phyloP scores from a whole-genome alignment of 2,113 vertebrate genomes.

The Dicrurus megarhynchus region DNA sequence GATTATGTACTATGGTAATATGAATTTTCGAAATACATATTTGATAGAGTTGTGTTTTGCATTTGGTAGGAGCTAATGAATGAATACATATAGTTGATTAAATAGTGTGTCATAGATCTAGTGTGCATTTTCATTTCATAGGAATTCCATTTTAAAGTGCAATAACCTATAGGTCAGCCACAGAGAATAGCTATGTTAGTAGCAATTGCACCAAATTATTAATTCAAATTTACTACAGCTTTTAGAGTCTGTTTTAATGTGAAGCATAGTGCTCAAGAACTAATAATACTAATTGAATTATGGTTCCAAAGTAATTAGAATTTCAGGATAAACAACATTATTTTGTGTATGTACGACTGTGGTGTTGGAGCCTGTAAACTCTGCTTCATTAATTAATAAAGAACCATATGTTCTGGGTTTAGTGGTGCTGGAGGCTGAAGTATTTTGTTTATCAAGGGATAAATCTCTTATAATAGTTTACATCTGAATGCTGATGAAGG shows the following conservation, averaged over 20 bases:
- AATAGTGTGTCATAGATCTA: not conserved
- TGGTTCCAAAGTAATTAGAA: slow-evolving; percentile 38
- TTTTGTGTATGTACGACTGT: not conserved
- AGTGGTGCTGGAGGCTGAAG: not conserved
- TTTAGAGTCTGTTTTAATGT: slow-evolving; percentile 41
- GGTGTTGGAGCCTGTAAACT: not conserved
- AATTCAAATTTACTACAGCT: not conserved
- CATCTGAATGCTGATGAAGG: not conserved
- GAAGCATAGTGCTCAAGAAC: not conserved
- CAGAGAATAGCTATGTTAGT: slow-evolving; percentile 14
- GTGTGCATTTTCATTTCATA: slow-evolving; percentile 3
- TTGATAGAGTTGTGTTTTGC: not conserved
- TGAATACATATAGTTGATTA: slow-evolving; percentile 3
- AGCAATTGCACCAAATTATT: not conserved
- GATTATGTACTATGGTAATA: not conserved
- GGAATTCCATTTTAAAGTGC: slow-evolving; percentile 7
- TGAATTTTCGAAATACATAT: not conserved
- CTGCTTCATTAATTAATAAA: slow-evolving; percentile 53
- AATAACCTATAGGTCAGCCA: slow-evolving; percentile 33
- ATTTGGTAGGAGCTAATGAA: slow-evolving; percentile 10
- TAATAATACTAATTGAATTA: slow-evolving; percentile 45
- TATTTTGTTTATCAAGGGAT: slow-evolving; percentile 22
- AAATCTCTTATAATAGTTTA: slow-evolving; percentile 32
- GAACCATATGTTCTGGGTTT: not conserved
- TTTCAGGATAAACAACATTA: slow-evolving; percentile 25